These are phyloP conservation scores for Petrosia ficiformis DNA, from an alignment of 37 sponge, comb jelly and placozoan species.

Conservation along the genomic window DNA sequence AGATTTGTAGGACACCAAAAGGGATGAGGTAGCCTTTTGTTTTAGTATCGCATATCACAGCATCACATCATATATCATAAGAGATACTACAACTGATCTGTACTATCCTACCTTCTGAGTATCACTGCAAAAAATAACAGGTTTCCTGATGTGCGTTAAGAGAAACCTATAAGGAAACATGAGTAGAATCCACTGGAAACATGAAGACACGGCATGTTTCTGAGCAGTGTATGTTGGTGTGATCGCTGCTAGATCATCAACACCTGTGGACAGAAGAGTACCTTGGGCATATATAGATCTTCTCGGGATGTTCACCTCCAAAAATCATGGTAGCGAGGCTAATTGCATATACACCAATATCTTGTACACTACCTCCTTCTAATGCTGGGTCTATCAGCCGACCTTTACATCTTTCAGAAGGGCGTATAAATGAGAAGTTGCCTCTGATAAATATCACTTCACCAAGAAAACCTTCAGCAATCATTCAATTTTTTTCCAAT, in stretches of 20 bases:
- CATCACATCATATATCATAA: slow-evolving; percentile 19
- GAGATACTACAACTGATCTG: slow-evolving; percentile 2
- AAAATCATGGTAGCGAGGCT: slow-evolving; percentile 40
- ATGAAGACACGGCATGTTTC: too few species aligned
- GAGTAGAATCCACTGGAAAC: too few species aligned
- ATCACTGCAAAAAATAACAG: too few species aligned
- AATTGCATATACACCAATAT: slow-evolving; percentile 49
- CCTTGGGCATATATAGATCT: slow-evolving; percentile 15
- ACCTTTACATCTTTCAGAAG: neutral
- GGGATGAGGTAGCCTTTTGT: slow-evolving; percentile 43
- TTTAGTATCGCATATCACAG: slow-evolving; percentile 33
- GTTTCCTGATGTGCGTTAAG: too few species aligned
- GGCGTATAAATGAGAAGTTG: neutral
- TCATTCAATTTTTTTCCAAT: slow-evolving; percentile 22
- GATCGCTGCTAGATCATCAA: slow-evolving; percentile 71
- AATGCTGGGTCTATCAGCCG: slow-evolving; percentile 12
- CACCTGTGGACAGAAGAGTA: slow-evolving; percentile 32
- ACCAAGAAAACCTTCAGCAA: slow-evolving; percentile 16
- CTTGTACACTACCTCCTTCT: slow-evolving; percentile 42
- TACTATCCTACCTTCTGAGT: slow-evolving; percentile 28
- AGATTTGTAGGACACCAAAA: slow-evolving; percentile 42
- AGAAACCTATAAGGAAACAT: too few species aligned
- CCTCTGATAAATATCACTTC: slow-evolving; percentile 24
- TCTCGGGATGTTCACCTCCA: slow-evolving; percentile 20
- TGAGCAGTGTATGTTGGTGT: slow-evolving; percentile 61